phyloP scores from a whole-genome alignment of 2,113 vertebrate species.

The Cricetomys ansorgei region DNA sequence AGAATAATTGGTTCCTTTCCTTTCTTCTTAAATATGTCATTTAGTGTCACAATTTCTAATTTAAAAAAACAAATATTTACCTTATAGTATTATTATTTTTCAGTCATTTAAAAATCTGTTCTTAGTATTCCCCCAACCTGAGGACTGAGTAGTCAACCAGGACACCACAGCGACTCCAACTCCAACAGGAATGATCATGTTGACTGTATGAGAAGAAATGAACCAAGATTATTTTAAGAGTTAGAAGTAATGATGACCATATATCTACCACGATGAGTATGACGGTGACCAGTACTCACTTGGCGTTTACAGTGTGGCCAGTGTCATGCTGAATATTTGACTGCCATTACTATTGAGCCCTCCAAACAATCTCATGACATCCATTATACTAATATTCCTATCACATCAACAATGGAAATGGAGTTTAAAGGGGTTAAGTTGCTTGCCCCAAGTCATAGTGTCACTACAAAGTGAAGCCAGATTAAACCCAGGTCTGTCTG shows the following conservation, averaged over 20 bases:
- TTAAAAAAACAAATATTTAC: not conserved
- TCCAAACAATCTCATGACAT: not conserved
- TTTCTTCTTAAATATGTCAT: not conserved
- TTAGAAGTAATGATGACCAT: not conserved
- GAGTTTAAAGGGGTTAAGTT: not conserved
- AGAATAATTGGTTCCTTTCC: not conserved
- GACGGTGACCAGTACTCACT: not conserved
- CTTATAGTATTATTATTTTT: not conserved
- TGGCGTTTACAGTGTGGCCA: not conserved
- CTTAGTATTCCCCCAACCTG: not conserved
- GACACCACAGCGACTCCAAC: not conserved
- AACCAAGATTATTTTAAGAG: not conserved
- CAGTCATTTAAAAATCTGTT: not conserved
- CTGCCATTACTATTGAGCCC: not conserved
- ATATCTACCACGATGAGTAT: no score
- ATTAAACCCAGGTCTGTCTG: not conserved
- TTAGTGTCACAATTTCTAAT: not conserved
- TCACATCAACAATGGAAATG: not conserved
- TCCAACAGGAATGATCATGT: not conserved
- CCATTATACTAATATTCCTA: not conserved
- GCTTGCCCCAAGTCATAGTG: not conserved
- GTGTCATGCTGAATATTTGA: not conserved
- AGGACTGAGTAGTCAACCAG: fast-evolving
- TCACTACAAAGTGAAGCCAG: not conserved
- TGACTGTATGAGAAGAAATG: not conserved